Conservation (phyloP, 2,113 vertebrate genomes). For the Tonatia bakeri region DNA sequence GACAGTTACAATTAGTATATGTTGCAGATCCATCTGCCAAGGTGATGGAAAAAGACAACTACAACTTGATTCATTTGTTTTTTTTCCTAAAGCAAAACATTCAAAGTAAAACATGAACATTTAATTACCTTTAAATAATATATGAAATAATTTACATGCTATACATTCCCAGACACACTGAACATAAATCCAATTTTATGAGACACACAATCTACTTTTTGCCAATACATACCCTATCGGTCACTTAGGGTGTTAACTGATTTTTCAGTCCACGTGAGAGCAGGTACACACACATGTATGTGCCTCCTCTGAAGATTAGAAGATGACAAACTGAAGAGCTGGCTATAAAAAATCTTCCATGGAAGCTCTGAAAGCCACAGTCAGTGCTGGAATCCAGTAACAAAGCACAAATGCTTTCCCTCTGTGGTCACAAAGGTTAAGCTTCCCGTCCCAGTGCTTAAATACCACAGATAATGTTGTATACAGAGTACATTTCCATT, state of each 20-base stretch:
- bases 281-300: not conserved
- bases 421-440: slow-evolving; percentile 66
- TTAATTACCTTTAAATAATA: slow-evolving; percentile 74
- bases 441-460: slow-evolving; percentile 34
- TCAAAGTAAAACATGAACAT: slow-evolving; percentile 67
- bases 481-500: slow-evolving; percentile 13
- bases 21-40: not conserved
- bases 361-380: slow-evolving; percentile 55
- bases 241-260: slow-evolving; percentile 30
- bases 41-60: not conserved
- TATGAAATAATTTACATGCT: slow-evolving; percentile 72
- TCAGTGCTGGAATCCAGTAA: slow-evolving; percentile 49
- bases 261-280: slow-evolving; percentile 13
- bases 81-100: slow-evolving; percentile 40
- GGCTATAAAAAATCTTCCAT: slow-evolving; percentile 52
- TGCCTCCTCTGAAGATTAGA: not conserved
- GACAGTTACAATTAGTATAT: not conserved
- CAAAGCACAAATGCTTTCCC: slow-evolving; percentile 75
- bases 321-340: slow-evolving; percentile 50
- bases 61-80: not conserved
- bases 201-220: slow-evolving; percentile 54
- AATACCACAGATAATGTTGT: slow-evolving; percentile 20
- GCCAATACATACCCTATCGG: slow-evolving; percentile 27
- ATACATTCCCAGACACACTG: slow-evolving; percentile 40
- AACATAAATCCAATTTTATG: slow-evolving; percentile 55